These are phyloP conservation scores for Ophion obscuratus DNA, from an alignment of 2,888 invertebrate genomes.

Conservation along the genomic window DNA sequence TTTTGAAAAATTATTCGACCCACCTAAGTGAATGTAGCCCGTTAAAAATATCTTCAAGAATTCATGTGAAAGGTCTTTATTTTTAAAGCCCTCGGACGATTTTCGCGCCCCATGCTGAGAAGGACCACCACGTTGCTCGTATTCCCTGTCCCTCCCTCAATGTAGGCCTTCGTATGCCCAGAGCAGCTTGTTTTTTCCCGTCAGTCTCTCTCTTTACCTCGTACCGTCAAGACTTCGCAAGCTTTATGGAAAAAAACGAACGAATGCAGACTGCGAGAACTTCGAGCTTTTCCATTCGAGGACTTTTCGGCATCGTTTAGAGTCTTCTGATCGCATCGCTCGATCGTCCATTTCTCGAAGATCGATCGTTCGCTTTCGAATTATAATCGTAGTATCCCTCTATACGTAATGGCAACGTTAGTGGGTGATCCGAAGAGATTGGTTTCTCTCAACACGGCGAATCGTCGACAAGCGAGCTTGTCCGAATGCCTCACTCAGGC, in stretches of 20 bases:
- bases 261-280: not conserved
- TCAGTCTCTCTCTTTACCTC: conserved; percentile 68
- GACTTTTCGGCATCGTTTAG: not conserved
- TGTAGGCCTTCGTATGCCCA: conserved; percentile 26
- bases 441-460: conserved; percentile 75
- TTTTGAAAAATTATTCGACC: no score
- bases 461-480: conserved; percentile 77
- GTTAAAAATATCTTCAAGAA: conserved; percentile 50
- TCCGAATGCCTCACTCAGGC: conserved; percentile 81
- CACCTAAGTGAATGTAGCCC: not conserved
- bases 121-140: conserved; percentile 70
- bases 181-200: conserved; percentile 12
- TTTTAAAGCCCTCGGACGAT: conserved; percentile 66
- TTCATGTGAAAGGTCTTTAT: conserved; percentile 62
- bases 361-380: not conserved
- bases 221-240: conserved; percentile 46
- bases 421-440: conserved; percentile 76
- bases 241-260: conserved; percentile 5
- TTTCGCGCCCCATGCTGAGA: conserved; percentile 75
- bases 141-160: conserved; percentile 9
- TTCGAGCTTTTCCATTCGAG: conserved; percentile 6
- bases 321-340: not conserved
- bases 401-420: conserved; percentile 74
- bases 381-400: not conserved
- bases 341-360: no score